Conservation (phyloP, 2,113 vertebrate species). For the Mustela nigripes region DNA sequence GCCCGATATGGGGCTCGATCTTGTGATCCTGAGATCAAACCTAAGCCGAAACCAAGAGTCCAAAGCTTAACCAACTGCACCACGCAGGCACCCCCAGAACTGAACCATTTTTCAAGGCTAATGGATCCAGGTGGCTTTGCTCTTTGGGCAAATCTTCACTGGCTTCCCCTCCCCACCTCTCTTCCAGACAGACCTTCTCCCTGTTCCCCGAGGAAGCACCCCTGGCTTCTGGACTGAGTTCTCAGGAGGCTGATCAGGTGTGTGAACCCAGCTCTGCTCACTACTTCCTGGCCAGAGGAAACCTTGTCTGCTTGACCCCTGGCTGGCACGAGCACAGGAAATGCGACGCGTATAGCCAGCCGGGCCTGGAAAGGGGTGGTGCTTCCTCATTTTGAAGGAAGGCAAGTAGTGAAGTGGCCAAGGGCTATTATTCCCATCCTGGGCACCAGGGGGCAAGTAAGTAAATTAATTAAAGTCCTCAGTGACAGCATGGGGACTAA, state of each 20-base stretch:
- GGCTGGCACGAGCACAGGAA: neutral
- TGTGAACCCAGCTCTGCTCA: neutral
- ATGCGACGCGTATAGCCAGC: neutral
- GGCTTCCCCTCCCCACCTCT: neutral
- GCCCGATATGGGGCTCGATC: neutral
- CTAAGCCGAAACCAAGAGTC: neutral
- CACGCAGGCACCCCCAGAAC: neutral
- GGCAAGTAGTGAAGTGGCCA: neutral
- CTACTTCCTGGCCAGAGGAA: neutral
- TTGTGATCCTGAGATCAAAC: neutral
- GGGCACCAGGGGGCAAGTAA: neutral
- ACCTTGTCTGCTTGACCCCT: neutral
- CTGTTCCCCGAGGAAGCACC: neutral
- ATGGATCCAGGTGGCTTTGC: neutral
- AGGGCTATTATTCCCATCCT: neutral
- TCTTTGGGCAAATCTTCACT: neutral
- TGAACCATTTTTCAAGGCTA: neutral
- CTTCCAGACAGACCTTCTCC: neutral
- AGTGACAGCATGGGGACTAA: neutral
- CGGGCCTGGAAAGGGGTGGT: neutral
- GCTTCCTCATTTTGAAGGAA: neutral
- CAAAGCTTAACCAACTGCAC: neutral
- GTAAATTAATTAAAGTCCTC: conserved; percentile 4
- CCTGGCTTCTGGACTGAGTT: neutral
- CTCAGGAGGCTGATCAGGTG: neutral